Evolutionary conservation across 64 coral and sea anemone species (phyloP).

Genomic region (Pocillopora damicornis): DNA sequence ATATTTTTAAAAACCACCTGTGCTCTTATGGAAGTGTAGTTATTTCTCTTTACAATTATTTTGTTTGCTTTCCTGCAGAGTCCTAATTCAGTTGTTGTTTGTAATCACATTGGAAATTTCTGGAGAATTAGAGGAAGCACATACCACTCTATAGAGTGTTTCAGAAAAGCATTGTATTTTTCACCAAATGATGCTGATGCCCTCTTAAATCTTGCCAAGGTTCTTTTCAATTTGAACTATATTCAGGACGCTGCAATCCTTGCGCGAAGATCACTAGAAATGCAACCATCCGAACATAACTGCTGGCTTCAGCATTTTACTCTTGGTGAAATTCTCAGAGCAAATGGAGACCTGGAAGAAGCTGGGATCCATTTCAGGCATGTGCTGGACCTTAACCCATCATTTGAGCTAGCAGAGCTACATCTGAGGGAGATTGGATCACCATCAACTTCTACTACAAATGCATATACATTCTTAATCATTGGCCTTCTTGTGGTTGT

Average conservation of each 20-base stretch:
- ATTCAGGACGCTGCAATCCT: constrained; percentile 85
- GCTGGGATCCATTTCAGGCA: constrained; percentile 85
- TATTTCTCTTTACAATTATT: no score
- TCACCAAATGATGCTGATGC: constrained; percentile 97
- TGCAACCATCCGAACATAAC: constrained; percentile 93
- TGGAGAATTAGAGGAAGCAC: constrained; percentile 99
- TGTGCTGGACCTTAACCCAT: constrained; percentile 88
- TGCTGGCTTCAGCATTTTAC: constrained; percentile 99
- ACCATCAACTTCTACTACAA: constrained; percentile 59
- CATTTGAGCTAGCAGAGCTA: constrained; percentile 91
- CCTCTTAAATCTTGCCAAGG: constrained; percentile 92
- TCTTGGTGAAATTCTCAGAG: constrained; percentile 92
- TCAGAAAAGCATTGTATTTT: constrained; percentile 79
- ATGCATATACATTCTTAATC: constrained; percentile 93
- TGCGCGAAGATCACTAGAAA: constrained; percentile 87
- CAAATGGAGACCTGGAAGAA: constrained; percentile 81
- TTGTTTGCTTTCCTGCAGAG: constrained; percentile 70
- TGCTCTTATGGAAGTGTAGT: no score
- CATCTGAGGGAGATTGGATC: constrained; percentile 86
- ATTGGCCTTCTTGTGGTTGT: constrained; percentile 85
- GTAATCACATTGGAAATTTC: constrained; percentile 96
- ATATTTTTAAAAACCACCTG: no score
- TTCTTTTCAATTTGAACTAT: constrained; percentile 92
- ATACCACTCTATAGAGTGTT: constrained; percentile 97
- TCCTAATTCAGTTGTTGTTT: constrained; percentile 91